phyloP scores from a whole-genome alignment of 2,797 vertebrate species.

The Sebastes miniatus region DNA sequence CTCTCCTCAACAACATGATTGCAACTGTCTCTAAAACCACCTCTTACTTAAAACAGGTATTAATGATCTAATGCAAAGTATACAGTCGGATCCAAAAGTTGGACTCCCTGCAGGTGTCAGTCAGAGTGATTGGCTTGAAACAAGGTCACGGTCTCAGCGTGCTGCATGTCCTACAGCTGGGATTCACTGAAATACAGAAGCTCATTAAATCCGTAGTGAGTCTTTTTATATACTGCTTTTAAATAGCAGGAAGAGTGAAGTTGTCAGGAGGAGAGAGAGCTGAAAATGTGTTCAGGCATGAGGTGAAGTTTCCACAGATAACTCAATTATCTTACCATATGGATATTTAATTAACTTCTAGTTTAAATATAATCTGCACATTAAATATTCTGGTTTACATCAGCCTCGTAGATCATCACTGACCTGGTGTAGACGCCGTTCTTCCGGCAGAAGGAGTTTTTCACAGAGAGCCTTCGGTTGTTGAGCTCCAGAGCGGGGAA shows the following conservation, averaged over 20 bases:
- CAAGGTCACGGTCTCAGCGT: conserved; percentile 8
- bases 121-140: conserved; percentile 45
- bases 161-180: not conserved
- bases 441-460: conserved; percentile 97
- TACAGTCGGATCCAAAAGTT: not conserved
- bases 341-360: conserved; percentile 24
- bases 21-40: not conserved
- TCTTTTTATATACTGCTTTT: conserved; percentile 25
- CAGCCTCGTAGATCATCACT: not conserved
- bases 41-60: not conserved
- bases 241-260: conserved; percentile 2
- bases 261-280: conserved; percentile 3
- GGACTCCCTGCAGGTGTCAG: conserved; percentile 36
- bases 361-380: not conserved
- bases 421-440: conserved; percentile 97
- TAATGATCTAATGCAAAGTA: conserved; percentile 22
- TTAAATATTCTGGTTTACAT: too few species aligned
- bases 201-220: conserved; percentile 42
- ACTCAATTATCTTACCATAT: conserved; percentile 24
- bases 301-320: conserved; percentile 24
- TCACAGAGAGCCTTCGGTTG: conserved; percentile 94
- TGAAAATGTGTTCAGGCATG: conserved; percentile 14
- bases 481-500: conserved; percentile 97
- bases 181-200: conserved; percentile 20
- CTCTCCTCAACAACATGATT: too few species aligned